Percentiles rank a stretch among this genome's conserved stretches.
These are phyloP conservation scores for Cremastinae sp. DNA, from an alignment of 2,888 invertebrate genomes.

Conservation along the genomic window DNA sequence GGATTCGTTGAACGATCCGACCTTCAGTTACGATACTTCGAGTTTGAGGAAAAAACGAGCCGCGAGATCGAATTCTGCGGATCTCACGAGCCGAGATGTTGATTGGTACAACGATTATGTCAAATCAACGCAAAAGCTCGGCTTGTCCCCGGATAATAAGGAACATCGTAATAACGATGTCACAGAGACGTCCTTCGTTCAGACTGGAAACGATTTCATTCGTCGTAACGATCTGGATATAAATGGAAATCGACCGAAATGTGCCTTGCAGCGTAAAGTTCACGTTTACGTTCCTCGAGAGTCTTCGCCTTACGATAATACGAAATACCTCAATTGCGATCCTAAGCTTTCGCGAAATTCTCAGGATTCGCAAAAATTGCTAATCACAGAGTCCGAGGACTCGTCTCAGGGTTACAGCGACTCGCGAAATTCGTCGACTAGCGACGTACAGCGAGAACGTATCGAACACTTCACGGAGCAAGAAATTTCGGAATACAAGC, in stretches of 20 bases:
- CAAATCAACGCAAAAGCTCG: slow-evolving; percentile 32
- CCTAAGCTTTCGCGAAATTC: slow-evolving; percentile 50
- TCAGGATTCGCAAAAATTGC: slow-evolving; percentile 28
- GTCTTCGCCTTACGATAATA: slow-evolving; percentile 35
- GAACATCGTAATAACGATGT: slow-evolving; percentile 24
- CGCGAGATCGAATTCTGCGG: slow-evolving; percentile 90
- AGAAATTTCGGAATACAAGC: slow-evolving; percentile 72
- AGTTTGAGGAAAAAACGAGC: slow-evolving; percentile 87
- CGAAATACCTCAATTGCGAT: slow-evolving; percentile 45
- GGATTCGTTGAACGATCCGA: slow-evolving; percentile 35
- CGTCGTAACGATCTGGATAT: slow-evolving; percentile 65
- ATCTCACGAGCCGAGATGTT: slow-evolving; percentile 85
- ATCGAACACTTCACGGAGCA: slow-evolving; percentile 66
- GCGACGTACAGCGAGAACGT: slow-evolving; percentile 11
- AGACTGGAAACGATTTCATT: slow-evolving; percentile 40
- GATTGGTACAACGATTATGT: slow-evolving; percentile 61
- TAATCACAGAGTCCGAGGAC: slow-evolving; percentile 22
- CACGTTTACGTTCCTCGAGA: slow-evolving; percentile 66
- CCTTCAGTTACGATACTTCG: slow-evolving; percentile 30
- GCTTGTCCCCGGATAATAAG: slow-evolving; percentile 46
- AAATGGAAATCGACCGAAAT: slow-evolving; percentile 69
- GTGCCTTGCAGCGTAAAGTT: slow-evolving; percentile 62
- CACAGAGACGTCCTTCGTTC: slow-evolving; percentile 59
- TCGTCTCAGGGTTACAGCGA: slow-evolving; percentile 31
- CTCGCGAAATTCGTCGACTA: slow-evolving; percentile 22